Evolutionary conservation across 1,140 invertebrate species (phyloP).

Genomic region (Pseudobourletiella spinata): DNA sequence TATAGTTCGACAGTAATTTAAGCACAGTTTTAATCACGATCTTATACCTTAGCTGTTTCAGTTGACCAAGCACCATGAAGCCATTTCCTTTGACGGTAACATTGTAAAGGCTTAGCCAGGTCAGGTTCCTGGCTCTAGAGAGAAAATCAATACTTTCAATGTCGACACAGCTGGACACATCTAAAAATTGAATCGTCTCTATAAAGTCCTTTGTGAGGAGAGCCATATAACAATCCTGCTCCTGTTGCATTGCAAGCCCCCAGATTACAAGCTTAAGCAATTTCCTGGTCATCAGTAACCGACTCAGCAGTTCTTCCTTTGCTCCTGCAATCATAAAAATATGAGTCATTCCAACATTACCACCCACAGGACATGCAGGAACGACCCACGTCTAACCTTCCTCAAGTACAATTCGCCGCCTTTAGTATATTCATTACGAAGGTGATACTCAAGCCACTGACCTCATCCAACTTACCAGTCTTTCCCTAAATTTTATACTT

Average conservation of each 20-base stretch:
- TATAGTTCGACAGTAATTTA: too few species aligned
- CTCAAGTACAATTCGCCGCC: too few species aligned
- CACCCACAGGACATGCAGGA: too few species aligned
- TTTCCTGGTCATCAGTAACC: conserved; percentile 2
- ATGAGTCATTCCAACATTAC: conserved; percentile 13
- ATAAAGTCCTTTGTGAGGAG: conserved; percentile 14
- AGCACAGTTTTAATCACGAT: too few species aligned
- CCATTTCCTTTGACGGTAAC: conserved; percentile 41
- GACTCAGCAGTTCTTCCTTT: conserved; percentile 18
- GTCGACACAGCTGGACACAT: conserved; percentile 63
- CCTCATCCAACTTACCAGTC: conserved; percentile 13
- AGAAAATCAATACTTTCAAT: conserved; percentile 49
- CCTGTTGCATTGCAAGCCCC: conserved; percentile 8
- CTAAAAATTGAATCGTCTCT: conserved; percentile 48
- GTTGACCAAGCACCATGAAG: conserved; percentile 1
- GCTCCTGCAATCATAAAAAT: conserved; percentile 18
- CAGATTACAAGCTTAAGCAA: conserved; percentile 16
- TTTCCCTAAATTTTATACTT: too few species aligned
- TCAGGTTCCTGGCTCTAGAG: conserved; percentile 53
- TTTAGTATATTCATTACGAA: too few species aligned
- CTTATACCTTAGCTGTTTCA: conserved; percentile 42
- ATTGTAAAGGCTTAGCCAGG: conserved; percentile 66
- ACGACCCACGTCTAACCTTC: too few species aligned
- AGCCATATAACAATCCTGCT: conserved; percentile 8
- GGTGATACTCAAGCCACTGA: too few species aligned